Conservation (phyloP, 2,113 vertebrate genomes). For the Microtus oregoni region DNA sequence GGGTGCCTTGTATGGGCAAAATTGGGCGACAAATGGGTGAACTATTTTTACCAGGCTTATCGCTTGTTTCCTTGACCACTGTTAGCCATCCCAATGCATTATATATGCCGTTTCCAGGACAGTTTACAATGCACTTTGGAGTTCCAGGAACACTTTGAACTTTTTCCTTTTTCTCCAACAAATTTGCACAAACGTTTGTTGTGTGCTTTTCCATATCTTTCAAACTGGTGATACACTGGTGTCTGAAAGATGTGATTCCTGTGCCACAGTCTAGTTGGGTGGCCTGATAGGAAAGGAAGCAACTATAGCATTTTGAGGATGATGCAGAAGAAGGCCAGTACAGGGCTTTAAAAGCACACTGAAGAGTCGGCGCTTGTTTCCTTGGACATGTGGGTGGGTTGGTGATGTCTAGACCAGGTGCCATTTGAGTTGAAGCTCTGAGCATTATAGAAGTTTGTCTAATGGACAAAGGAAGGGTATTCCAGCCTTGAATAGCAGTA, state of each 20-base stretch:
- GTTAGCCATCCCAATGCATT: not conserved
- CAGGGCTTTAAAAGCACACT: not conserved
- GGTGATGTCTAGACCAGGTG: not conserved
- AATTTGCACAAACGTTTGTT: not conserved
- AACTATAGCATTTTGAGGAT: not conserved
- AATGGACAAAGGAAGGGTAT: conserved; percentile 22
- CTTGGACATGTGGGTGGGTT: not conserved
- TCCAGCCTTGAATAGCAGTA: conserved; percentile 2
- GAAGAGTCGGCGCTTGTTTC: conserved; percentile 12
- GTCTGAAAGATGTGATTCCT: not conserved
- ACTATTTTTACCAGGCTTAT: not conserved
- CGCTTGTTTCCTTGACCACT: not conserved
- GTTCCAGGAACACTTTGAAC: not conserved
- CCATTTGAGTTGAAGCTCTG: conserved; percentile 49
- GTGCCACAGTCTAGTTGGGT: not conserved
- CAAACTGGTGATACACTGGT: not conserved
- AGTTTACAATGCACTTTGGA: not conserved
- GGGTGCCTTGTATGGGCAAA: not conserved
- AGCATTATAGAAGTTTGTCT: conserved; percentile 28
- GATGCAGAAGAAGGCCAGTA: not conserved
- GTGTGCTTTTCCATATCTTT: not conserved
- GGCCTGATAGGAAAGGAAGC: not conserved
- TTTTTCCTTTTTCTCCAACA: conserved; percentile 19
- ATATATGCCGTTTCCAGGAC: not conserved
- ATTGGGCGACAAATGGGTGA: not conserved